Evolutionary conservation across 2,888 invertebrate species (phyloP).

Genomic region (Ctenicera cuprea): DNA sequence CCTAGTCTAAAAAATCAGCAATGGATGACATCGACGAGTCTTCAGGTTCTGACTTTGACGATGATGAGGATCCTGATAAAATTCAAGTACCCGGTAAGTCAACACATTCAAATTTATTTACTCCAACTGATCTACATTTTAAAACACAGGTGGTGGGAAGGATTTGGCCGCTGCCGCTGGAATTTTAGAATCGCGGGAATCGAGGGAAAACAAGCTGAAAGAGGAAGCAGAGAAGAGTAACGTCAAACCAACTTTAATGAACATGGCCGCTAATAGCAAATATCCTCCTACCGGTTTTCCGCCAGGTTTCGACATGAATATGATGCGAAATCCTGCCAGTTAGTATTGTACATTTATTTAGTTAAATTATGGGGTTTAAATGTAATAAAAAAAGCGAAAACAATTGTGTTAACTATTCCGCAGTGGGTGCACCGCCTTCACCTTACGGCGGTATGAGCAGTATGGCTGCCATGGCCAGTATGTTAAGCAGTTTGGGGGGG

Average conservation of each 20-base stretch:
- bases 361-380: neutral
- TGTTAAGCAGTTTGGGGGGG: constrained; percentile 72
- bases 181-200: constrained; percentile 71
- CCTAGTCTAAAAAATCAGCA: constrained; percentile 65
- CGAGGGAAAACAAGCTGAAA: constrained; percentile 70
- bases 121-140: neutral
- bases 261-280: constrained; percentile 66
- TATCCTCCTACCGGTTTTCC: constrained; percentile 73
- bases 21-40: constrained; percentile 74
- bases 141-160: constrained; percentile 84
- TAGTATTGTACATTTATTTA: constrained; percentile 57
- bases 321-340: constrained; percentile 74
- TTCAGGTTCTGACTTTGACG: constrained; percentile 85
- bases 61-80: constrained; percentile 93
- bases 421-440: constrained; percentile 59
- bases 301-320: constrained; percentile 76
- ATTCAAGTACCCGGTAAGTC: constrained; percentile 92
- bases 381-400: too few relatives aligned
- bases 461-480: constrained; percentile 72
- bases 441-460: constrained; percentile 70
- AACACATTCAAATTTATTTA: too few relatives aligned
- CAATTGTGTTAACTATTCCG: constrained; percentile 48
- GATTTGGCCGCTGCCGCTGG: constrained; percentile 88
- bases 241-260: constrained; percentile 56
- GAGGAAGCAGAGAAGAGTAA: constrained; percentile 69